Conservation (phyloP, 2,113 vertebrate genomes). For the Todiramphus chloris region DNA sequence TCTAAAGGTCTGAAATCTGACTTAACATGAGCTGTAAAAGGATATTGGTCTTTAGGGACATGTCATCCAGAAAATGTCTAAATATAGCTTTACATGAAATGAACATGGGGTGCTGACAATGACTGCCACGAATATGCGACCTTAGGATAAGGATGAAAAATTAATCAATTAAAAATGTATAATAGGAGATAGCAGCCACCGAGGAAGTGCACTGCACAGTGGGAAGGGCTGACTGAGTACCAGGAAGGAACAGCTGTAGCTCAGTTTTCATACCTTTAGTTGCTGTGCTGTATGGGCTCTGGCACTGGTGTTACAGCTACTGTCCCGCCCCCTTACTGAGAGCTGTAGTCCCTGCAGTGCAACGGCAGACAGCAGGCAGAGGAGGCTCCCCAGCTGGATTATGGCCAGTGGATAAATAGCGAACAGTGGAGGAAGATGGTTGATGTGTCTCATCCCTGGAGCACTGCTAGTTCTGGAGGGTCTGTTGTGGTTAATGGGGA, state of each 20-base stretch:
- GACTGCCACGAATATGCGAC: not conserved
- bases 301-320: not conserved
- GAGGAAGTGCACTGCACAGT: not conserved
- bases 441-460: not conserved
- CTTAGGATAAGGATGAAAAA: conserved; percentile 55
- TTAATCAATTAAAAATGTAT: conserved; percentile 64
- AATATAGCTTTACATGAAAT: conserved; percentile 45
- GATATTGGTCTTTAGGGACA: not conserved
- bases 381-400: not conserved
- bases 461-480: not conserved
- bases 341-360: not conserved
- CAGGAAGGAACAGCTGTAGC: not conserved
- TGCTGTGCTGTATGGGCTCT: not conserved
- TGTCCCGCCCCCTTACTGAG: not conserved
- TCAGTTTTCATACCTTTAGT: not conserved
- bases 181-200: conserved; percentile 9
- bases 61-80: conserved; percentile 34
- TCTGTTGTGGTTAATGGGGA: not conserved
- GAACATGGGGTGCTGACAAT: conserved; percentile 11
- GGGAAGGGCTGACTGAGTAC: not conserved
- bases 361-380: not conserved
- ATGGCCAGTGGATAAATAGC: not conserved
- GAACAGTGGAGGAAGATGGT: not conserved
- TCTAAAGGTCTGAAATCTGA: not conserved
- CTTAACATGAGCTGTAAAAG: not conserved